Conservation (phyloP, 2,113 vertebrate genomes). For the Apteryx mantelli region DNA sequence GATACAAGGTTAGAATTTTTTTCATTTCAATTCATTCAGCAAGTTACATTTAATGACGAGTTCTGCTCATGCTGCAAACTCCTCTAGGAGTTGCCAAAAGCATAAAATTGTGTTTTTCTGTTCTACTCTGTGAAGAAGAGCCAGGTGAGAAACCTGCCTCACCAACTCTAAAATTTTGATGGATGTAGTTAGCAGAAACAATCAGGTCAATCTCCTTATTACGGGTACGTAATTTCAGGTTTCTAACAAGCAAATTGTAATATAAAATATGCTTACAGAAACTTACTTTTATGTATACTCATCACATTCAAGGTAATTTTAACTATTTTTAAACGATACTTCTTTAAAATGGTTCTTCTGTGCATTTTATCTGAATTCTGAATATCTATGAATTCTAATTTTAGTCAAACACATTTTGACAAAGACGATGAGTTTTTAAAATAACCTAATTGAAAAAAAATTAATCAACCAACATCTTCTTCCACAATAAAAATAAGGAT, state of each 20-base stretch:
- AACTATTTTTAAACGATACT: neutral
- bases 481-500: neutral
- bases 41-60: neutral
- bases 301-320: neutral
- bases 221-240: neutral
- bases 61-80: neutral
- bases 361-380: neutral
- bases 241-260: neutral
- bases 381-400: neutral
- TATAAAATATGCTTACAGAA: neutral
- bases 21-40: neutral
- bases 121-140: neutral
- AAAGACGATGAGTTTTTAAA: neutral
- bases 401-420: neutral
- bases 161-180: neutral
- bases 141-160: neutral
- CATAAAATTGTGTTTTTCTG: neutral
- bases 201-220: neutral
- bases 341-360: neutral
- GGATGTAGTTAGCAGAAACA: neutral
- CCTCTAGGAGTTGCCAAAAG: neutral
- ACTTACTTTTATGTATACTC: neutral
- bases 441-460: neutral
- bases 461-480: neutral
- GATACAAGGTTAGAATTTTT: neutral